These are phyloP conservation scores for Picathartes gymnocephalus DNA, from an alignment of 2,113 vertebrate genomes.

Conservation along the genomic window DNA sequence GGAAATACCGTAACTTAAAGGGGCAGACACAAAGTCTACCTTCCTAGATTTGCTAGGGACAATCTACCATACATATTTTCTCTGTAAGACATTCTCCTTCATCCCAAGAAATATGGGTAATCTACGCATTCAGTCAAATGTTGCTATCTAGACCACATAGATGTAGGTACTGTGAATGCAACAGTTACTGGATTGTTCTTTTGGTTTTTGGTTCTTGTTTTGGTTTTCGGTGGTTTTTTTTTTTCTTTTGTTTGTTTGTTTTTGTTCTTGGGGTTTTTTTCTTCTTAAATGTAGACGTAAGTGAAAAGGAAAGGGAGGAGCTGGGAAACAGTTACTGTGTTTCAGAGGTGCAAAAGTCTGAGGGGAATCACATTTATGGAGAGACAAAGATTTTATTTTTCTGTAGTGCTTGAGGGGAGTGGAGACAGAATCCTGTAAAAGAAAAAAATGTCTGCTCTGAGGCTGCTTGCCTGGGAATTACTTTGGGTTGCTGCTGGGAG, in stretches of 20 bases:
- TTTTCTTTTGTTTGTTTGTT: neutral
- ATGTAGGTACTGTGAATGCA: neutral
- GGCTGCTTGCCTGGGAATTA: neutral
- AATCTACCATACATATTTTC: neutral
- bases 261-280: neutral
- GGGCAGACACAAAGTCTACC: neutral
- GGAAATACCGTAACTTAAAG: neutral
- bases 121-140: neutral
- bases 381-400: neutral
- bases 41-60: neutral
- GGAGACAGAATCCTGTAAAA: neutral
- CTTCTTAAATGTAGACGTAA: neutral
- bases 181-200: neutral
- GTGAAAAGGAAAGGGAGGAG: neutral
- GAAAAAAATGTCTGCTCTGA: neutral
- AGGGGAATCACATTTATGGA: neutral
- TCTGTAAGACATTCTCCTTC: neutral
- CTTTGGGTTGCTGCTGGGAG: slow-evolving; percentile 8
- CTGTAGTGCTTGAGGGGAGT: neutral
- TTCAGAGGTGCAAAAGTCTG: neutral
- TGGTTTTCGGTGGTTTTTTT: neutral
- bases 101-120: neutral
- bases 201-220: neutral
- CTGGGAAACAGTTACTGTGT: neutral
- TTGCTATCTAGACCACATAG: neutral